These are phyloP conservation scores for Echinarachnius parma DNA, from an alignment of 53 echinoderm and acorn worm species.

Conservation along the genomic window DNA sequence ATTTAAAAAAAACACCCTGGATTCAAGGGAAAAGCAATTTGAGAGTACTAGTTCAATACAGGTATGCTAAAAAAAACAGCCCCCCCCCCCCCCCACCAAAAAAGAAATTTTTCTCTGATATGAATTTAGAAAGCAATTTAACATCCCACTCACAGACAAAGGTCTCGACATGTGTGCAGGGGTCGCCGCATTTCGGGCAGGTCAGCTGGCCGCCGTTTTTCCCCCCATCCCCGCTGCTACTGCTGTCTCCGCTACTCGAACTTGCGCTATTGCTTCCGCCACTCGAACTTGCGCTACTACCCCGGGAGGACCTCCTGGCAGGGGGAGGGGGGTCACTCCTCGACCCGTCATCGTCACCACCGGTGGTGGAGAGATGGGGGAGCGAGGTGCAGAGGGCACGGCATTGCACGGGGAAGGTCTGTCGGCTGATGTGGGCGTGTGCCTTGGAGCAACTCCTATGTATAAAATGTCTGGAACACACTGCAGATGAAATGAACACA, in stretches of 20 bases:
- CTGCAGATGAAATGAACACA: neutral
- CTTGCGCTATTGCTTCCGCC: conserved; percentile 35
- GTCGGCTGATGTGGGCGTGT: conserved; percentile 1
- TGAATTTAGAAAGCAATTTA: too few relatives aligned
- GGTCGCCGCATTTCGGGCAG: conserved; percentile 96
- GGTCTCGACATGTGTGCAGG: conserved; percentile 96
- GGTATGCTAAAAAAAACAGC: too few relatives aligned
- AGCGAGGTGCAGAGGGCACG: conserved; percentile 21
- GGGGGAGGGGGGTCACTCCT: conserved; percentile 4
- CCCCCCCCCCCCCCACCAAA: too few relatives aligned
- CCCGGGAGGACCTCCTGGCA: conserved; percentile 1
- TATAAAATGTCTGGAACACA: conserved; percentile 37
- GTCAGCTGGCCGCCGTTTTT: conserved; percentile 74
- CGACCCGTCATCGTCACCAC: conserved; percentile 2
- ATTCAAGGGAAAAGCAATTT: too few relatives aligned
- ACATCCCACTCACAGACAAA: conserved; percentile 97
- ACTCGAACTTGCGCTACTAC: conserved; percentile 34
- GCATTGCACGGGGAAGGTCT: conserved; percentile 32
- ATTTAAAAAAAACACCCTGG: too few relatives aligned
- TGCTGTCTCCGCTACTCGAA: conserved; percentile 21
- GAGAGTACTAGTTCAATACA: too few relatives aligned
- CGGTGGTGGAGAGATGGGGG: conserved; percentile 15
- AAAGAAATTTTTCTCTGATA: too few relatives aligned
- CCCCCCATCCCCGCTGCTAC: conserved; percentile 45
- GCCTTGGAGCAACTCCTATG: conserved; percentile 2